Percentiles rank a stretch among this genome's conserved stretches.
Conservation (phyloP, 2,888 invertebrate genomes). For the Saturnia pavonia region DNA sequence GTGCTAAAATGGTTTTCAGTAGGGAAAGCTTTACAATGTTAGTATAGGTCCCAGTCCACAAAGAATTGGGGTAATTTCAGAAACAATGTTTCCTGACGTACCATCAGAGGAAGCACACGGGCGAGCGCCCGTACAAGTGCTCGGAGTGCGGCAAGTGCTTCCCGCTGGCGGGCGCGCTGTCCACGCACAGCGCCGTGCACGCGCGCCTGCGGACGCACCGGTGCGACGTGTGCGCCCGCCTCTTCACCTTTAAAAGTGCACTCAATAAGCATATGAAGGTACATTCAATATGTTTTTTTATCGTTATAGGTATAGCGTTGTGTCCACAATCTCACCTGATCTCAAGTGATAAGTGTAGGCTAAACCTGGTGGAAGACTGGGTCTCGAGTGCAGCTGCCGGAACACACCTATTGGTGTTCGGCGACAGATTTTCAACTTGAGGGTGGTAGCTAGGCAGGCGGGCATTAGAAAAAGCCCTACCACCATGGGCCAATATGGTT, state of each 20-base stretch:
- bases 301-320: too few species aligned
- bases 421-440: too few species aligned
- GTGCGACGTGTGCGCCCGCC: slow-evolving; percentile 36
- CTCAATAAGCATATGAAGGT: slow-evolving; percentile 48
- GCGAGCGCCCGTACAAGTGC: slow-evolving; percentile 47
- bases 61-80: slow-evolving; percentile 27
- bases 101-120: slow-evolving; percentile 48
- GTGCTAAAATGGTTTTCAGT: too few species aligned
- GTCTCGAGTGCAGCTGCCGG: too few species aligned
- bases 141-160: slow-evolving; percentile 37
- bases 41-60: not conserved
- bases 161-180: slow-evolving; percentile 32
- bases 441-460: too few species aligned
- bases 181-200: slow-evolving; percentile 34
- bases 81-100: slow-evolving; percentile 40
- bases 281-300: not conserved
- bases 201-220: slow-evolving; percentile 20
- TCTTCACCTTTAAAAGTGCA: slow-evolving; percentile 38
- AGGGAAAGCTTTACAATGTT: too few species aligned
- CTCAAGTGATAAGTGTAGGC: too few species aligned
- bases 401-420: too few species aligned
- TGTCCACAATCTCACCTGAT: too few species aligned
- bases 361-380: too few species aligned
- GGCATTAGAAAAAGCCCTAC: too few species aligned
- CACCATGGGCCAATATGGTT: too few species aligned